These are phyloP conservation scores for Pocillopora damicornis DNA, from an alignment of 64 coral and sea anemone species.

Conservation along the genomic window DNA sequence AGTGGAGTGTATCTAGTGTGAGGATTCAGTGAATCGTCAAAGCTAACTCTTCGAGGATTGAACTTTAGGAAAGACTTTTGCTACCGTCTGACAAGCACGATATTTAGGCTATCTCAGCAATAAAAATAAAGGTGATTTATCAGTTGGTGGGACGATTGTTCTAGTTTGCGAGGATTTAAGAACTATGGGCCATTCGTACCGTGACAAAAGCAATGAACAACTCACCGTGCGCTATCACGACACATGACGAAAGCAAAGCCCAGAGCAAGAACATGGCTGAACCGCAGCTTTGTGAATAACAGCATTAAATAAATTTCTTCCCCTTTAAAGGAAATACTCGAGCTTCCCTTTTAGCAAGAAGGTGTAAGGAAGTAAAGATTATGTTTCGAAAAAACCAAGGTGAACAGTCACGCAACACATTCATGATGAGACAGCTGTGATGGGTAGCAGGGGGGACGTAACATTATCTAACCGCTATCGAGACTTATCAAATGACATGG, in stretches of 20 bases:
- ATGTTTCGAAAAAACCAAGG: not conserved
- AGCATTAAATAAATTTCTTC: not conserved
- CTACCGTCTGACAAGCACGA: too few species aligned
- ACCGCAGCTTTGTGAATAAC: not conserved
- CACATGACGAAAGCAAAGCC: not conserved
- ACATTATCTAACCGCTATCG: too few species aligned
- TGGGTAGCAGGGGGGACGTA: too few species aligned
- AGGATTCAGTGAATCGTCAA: too few species aligned
- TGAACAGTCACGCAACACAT: not conserved
- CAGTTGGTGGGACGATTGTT: too few species aligned
- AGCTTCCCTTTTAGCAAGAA: constrained; percentile 17
- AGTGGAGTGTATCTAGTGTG: too few species aligned
- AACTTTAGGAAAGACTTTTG: too few species aligned
- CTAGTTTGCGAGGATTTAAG: not conserved
- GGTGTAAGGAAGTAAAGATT: constrained; percentile 6
- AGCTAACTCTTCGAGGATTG: too few species aligned
- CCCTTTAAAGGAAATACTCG: not conserved
- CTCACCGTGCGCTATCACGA: not conserved
- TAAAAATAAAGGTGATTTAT: too few species aligned
- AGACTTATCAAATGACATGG: too few species aligned
- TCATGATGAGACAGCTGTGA: too few species aligned
- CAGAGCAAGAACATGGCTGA: not conserved
- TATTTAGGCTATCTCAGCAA: too few species aligned
- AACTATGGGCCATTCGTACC: not conserved
- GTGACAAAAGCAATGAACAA: not conserved